Percentiles rank a stretch among this genome's conserved stretches.
Evolutionary conservation across 2,888 invertebrate species (phyloP).

Genomic region (Congeria kusceri): DNA sequence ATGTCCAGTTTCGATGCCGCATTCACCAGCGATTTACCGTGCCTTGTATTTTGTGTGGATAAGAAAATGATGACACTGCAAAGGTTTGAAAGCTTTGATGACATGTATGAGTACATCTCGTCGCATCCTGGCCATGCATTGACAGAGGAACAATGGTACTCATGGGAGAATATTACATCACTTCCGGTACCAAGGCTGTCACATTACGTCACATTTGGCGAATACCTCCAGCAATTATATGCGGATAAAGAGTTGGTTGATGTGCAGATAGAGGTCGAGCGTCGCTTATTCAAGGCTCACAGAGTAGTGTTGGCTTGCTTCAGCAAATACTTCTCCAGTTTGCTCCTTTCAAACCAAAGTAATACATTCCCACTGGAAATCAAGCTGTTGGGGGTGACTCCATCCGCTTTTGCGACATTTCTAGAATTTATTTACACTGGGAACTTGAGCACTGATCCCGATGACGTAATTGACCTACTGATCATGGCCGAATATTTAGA

Average conservation of each 20-base stretch:
- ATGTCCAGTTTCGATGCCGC: slow-evolving; percentile 4
- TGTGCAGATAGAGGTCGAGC: slow-evolving; percentile 68
- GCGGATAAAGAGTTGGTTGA: slow-evolving; percentile 67
- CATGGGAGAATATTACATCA: neutral
- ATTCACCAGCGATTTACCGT: slow-evolving; percentile 8
- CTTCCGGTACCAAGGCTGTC: slow-evolving; percentile 2
- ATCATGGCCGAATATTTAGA: slow-evolving; percentile 61
- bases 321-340: slow-evolving; percentile 72
- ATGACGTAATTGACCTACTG: slow-evolving; percentile 60
- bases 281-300: slow-evolving; percentile 69
- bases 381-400: slow-evolving; percentile 61
- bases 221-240: slow-evolving; percentile 78
- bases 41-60: slow-evolving; percentile 5
- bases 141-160: neutral
- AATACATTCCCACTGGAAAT: slow-evolving; percentile 64
- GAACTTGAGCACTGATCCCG: slow-evolving; percentile 51
- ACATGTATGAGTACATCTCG: neutral
- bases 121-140: neutral
- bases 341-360: slow-evolving; percentile 53
- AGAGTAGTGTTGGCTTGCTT: slow-evolving; percentile 70
- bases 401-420: slow-evolving; percentile 67
- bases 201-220: slow-evolving; percentile 70
- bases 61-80: neutral
- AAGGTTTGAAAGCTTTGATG: slow-evolving; percentile 2
- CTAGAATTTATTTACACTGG: slow-evolving; percentile 71